Conservation (phyloP, 2,797 vertebrate species). For the Arnoldichthys spilopterus region DNA sequence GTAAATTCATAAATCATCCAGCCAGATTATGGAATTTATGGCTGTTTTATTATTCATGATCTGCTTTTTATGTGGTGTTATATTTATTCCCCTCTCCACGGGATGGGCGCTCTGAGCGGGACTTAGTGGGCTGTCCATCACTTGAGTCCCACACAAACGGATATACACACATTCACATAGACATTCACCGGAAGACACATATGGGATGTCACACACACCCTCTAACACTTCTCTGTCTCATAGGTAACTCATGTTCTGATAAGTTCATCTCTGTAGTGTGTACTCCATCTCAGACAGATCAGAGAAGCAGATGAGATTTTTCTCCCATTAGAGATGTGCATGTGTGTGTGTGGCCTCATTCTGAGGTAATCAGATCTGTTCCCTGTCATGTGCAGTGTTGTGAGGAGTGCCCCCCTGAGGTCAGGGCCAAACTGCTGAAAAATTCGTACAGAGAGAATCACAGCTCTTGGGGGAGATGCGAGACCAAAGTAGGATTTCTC, state of each 20-base stretch:
- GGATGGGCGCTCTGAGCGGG: conserved; percentile 66
- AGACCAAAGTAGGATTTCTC: conserved; percentile 6
- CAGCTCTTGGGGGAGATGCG: conserved; percentile 1
- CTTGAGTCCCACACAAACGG: conserved; percentile 29
- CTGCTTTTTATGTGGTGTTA: conserved; percentile 80
- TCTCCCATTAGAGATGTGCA: conserved; percentile 32
- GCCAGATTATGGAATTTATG: conserved; percentile 74
- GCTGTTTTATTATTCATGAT: conserved; percentile 87
- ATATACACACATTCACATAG: not conserved
- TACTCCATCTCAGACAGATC: conserved; percentile 36
- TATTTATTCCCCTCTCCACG: conserved; percentile 75
- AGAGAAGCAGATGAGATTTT: conserved; percentile 38
- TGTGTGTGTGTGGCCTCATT: not conserved
- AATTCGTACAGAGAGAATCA: not conserved
- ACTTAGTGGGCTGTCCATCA: conserved; percentile 67
- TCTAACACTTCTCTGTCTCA: conserved; percentile 31
- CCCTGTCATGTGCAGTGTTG: conserved; percentile 6
- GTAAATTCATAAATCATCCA: conserved; percentile 82
- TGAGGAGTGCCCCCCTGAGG: conserved; percentile 27
- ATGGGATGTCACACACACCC: conserved; percentile 5
- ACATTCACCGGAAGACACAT: conserved; percentile 13
- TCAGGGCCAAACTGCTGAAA: conserved; percentile 20
- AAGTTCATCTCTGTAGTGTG: conserved; percentile 28
- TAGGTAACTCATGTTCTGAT: conserved; percentile 18
- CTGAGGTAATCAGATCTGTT: conserved; percentile 10